These are phyloP conservation scores for Eustalomyia histrio DNA, from an alignment of 2,888 invertebrate species.

Conservation along the genomic window DNA sequence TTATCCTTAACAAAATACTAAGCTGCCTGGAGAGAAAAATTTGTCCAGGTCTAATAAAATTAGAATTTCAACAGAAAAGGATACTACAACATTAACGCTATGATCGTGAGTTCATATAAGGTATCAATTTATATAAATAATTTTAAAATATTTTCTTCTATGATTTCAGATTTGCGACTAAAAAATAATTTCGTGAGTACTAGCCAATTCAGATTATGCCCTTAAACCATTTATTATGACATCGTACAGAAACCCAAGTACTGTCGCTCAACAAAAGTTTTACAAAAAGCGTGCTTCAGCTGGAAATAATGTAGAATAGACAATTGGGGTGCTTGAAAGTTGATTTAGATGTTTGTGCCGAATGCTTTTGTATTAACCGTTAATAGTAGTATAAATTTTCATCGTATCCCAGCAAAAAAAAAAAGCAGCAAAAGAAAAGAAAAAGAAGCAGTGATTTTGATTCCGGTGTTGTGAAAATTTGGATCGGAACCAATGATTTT, in stretches of 20 bases:
- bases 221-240: slow-evolving; percentile 44
- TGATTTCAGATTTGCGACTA: slow-evolving; percentile 35
- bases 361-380: slow-evolving; percentile 17
- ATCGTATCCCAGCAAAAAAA: slow-evolving; percentile 24
- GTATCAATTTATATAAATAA: too few relatives aligned
- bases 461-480: too few relatives aligned
- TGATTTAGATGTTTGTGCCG: slow-evolving; percentile 33
- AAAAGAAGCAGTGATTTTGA: too few relatives aligned
- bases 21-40: too few relatives aligned
- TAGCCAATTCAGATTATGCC: slow-evolving; percentile 41
- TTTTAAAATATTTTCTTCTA: neutral
- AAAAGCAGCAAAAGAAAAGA: too few relatives aligned
- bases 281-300: slow-evolving; percentile 30
- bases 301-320: slow-evolving; percentile 47
- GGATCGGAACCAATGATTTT: too few relatives aligned
- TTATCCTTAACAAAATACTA: too few relatives aligned
- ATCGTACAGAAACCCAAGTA: slow-evolving; percentile 18
- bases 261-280: slow-evolving; percentile 23
- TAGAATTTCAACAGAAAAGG: slow-evolving; percentile 17
- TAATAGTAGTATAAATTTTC: slow-evolving; percentile 18
- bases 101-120: slow-evolving; percentile 23
- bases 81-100: slow-evolving; percentile 17
- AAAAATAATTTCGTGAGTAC: slow-evolving; percentile 14
- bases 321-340: slow-evolving; percentile 41
- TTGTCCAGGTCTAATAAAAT: too few relatives aligned